A percentile compares a stretch with the other conserved stretches of the same genome.
Evolutionary conservation across 2,888 invertebrate genomes (phyloP).

Genomic region (Calameuta filiformis): DNA sequence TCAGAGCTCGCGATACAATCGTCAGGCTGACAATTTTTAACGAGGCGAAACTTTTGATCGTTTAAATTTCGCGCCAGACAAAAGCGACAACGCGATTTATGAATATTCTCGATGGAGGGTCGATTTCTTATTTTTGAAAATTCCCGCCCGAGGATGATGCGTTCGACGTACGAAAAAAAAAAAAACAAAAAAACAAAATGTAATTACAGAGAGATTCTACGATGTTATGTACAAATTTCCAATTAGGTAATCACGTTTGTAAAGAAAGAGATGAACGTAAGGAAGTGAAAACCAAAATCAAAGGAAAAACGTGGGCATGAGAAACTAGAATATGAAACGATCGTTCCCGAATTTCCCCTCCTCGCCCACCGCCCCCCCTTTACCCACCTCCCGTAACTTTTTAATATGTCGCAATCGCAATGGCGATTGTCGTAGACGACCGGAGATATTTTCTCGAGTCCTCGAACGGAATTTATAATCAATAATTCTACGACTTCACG

Average conservation of each 20-base stretch:
- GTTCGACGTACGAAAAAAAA: not conserved
- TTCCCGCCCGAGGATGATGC: no score
- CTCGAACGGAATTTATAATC: constrained; percentile 30
- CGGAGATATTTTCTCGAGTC: not conserved
- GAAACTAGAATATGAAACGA: not conserved
- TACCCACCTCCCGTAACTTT: constrained; percentile 48
- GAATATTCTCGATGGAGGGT: no score
- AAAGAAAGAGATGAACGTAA: constrained; percentile 37
- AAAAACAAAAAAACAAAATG: not conserved
- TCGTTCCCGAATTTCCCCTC: not conserved
- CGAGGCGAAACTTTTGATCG: no score
- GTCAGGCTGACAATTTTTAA: no score
- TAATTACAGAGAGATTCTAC: constrained; percentile 36
- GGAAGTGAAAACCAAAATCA: no score
- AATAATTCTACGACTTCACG: constrained; percentile 34
- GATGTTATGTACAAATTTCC: constrained; percentile 61
- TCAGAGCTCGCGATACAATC: no score
- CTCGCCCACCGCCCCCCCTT: not conserved
- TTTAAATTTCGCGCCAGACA: no score
- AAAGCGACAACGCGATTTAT: no score
- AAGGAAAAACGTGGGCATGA: not conserved
- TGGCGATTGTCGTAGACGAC: constrained; percentile 26
- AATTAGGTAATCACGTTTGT: constrained; percentile 53
- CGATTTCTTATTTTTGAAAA: no score
- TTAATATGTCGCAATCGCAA: constrained; percentile 43